phyloP scores from a whole-genome alignment of 1,140 invertebrate species.

The Frieseomelitta varia region DNA sequence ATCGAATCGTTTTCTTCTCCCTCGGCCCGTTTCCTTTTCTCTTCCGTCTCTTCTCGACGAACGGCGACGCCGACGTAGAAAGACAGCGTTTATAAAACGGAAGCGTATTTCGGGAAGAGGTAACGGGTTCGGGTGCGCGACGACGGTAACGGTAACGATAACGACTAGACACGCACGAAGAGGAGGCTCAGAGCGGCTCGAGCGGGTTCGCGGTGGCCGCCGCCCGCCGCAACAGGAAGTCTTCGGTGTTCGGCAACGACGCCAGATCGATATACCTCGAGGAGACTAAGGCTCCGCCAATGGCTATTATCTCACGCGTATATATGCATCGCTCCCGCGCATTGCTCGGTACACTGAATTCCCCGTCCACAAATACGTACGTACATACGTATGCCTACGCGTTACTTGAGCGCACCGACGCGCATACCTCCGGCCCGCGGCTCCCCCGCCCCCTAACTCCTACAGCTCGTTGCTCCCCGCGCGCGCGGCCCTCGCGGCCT shows the following conservation, averaged over 20 bases:
- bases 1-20: background rate
- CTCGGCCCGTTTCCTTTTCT: too few relatives aligned
- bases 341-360: constrained; percentile 69
- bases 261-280: constrained; percentile 70
- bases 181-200: background rate
- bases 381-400: constrained; percentile 54
- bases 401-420: constrained; percentile 54
- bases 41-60: fast-evolving
- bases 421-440: constrained; percentile 23
- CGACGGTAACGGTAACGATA: background rate
- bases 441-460: too few relatives aligned
- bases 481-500: background rate
- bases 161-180: background rate
- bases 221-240: constrained; percentile 56
- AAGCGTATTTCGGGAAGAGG: too few relatives aligned
- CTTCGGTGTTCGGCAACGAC: constrained; percentile 66
- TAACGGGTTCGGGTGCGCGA: too few relatives aligned
- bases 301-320: constrained; percentile 77
- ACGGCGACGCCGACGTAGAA: background rate
- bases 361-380: constrained; percentile 67
- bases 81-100: background rate
- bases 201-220: background rate
- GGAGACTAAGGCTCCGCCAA: constrained; percentile 73
- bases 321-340: constrained; percentile 66
- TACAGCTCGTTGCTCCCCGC: background rate